Evolutionary conservation across 2,888 invertebrate species (phyloP).

Genomic region (Erebia aethiops): DNA sequence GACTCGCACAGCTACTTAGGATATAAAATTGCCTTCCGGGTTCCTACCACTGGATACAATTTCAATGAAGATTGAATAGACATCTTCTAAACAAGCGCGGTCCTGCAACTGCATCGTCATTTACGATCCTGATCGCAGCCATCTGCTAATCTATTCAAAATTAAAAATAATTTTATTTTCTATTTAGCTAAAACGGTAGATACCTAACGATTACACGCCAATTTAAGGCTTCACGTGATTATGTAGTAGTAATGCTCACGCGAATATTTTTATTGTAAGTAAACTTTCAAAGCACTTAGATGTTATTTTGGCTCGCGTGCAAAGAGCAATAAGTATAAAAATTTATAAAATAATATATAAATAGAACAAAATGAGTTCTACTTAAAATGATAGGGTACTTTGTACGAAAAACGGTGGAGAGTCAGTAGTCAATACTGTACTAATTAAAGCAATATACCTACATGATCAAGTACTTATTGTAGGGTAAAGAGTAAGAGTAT

Average conservation of each 20-base stretch:
- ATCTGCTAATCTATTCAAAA: too few species aligned
- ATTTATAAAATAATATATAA: background rate
- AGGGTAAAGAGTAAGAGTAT: background rate
- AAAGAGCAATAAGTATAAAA: conserved; percentile 18
- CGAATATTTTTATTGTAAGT: conserved; percentile 41
- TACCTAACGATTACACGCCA: too few species aligned
- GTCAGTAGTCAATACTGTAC: background rate
- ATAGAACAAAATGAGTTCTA: background rate
- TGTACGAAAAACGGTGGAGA: background rate
- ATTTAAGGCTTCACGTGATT: background rate
- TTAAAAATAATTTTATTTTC: background rate
- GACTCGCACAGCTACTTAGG: too few species aligned
- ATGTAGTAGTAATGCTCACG: conserved; percentile 25
- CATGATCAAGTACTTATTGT: background rate
- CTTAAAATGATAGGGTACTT: background rate
- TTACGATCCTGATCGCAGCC: too few species aligned
- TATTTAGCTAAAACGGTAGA: background rate
- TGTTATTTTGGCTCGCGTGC: conserved; percentile 39
- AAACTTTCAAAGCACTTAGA: conserved; percentile 45
- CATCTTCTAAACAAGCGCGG: too few species aligned
- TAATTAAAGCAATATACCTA: background rate
- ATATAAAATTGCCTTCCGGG: too few species aligned
- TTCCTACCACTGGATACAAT: too few species aligned
- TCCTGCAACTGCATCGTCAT: too few species aligned
- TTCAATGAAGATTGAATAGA: too few species aligned